Percentiles rank a stretch among this genome's conserved stretches.
Evolutionary conservation across 2,797 vertebrate species (phyloP).

Genomic region (Pitangus sulphuratus): DNA sequence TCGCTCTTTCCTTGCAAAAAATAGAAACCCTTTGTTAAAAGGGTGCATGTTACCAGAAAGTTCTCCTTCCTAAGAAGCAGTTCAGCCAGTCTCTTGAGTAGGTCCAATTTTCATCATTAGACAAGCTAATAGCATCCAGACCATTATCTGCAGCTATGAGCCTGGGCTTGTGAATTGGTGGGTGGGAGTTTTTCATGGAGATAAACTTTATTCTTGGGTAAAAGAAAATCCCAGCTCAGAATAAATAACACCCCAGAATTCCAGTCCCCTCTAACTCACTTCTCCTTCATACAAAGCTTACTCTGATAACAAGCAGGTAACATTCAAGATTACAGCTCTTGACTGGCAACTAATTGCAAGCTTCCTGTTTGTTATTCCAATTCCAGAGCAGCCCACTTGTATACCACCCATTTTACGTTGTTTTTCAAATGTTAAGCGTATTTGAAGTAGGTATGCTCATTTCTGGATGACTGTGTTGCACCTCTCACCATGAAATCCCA

Average conservation of each 20-base stretch:
- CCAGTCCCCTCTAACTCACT: background rate
- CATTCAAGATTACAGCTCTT: background rate
- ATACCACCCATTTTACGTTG: background rate
- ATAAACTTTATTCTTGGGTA: background rate
- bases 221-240: background rate
- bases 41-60: background rate
- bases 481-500: background rate
- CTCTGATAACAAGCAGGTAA: background rate
- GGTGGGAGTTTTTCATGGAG: background rate
- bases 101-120: background rate
- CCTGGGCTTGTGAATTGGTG: background rate
- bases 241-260: background rate
- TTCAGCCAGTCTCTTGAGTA: background rate
- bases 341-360: background rate
- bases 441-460: background rate
- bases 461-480: background rate
- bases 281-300: background rate
- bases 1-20: background rate
- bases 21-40: background rate
- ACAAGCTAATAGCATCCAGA: background rate
- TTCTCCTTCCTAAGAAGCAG: background rate
- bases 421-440: background rate
- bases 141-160: background rate
- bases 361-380: background rate
- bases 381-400: background rate